Percentiles rank a stretch among this genome's conserved stretches.
phyloP scores from a whole-genome alignment of 1,140 invertebrate genomes.

The Drosophila ercepeae region DNA sequence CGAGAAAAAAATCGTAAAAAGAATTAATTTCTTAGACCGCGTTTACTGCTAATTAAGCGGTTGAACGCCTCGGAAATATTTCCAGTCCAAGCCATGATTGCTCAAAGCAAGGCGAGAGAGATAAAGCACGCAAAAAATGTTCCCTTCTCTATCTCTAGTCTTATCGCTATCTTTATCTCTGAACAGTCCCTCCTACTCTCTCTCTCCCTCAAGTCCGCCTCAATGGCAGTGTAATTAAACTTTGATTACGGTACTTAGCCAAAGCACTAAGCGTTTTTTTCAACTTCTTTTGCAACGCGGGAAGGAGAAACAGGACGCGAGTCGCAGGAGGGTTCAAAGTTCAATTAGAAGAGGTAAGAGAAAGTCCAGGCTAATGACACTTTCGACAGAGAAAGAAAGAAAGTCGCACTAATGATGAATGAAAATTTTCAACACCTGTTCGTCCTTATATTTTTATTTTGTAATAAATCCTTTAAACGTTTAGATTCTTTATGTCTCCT shows the following conservation, averaged over 20 bases:
- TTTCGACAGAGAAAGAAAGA: constrained; percentile 1
- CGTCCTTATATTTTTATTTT: constrained; percentile 1
- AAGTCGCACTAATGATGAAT: not conserved
- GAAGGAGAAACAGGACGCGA: constrained; percentile 1
- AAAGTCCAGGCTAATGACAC: constrained; percentile 65
- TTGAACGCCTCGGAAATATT: constrained; percentile 63
- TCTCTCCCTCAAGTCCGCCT: constrained; percentile 34
- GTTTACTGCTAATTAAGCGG: constrained; percentile 67
- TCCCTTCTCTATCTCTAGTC: constrained; percentile 10
- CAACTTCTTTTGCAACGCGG: constrained; percentile 44
- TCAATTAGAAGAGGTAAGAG: constrained; percentile 37
- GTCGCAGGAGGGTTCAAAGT: constrained; percentile 2
- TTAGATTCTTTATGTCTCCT: constrained; percentile 20
- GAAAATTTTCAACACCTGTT: not conserved
- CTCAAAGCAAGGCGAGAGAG: constrained; percentile 66
- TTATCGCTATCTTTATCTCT: constrained; percentile 10
- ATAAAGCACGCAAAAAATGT: constrained; percentile 62
- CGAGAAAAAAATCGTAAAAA: not conserved
- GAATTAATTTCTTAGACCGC: not conserved
- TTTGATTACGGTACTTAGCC: constrained; percentile 81
- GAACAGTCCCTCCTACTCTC: not conserved
- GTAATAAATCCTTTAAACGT: not conserved
- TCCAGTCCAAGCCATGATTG: constrained; percentile 64
- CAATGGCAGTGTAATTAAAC: constrained; percentile 80
- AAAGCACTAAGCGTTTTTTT: constrained; percentile 62